Conservation (phyloP, 2,113 vertebrate species). For the Sinosuthora webbiana region DNA sequence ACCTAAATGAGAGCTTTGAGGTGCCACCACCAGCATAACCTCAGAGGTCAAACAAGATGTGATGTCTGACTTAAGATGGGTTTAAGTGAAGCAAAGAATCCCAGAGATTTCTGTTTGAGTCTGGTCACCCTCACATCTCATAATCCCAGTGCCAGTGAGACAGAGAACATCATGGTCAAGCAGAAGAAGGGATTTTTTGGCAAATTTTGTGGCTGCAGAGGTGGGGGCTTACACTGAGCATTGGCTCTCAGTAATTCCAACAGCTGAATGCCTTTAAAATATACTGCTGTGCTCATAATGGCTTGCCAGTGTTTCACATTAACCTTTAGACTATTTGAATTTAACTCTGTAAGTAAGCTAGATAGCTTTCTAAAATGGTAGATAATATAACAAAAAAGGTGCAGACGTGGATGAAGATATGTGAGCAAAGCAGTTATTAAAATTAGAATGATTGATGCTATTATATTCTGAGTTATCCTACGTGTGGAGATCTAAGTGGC, state of each 20-base stretch:
- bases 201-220: not conserved
- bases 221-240: not conserved
- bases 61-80: not conserved
- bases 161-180: not conserved
- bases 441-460: conserved; percentile 24
- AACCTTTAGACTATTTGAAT: conserved; percentile 65
- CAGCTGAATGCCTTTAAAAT: conserved; percentile 39
- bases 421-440: conserved; percentile 60
- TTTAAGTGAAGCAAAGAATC: not conserved
- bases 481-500: not conserved
- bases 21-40: not conserved
- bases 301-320: conserved; percentile 47
- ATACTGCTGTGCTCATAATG: conserved; percentile 40
- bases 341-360: conserved; percentile 61
- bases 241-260: not conserved
- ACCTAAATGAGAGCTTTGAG: not conserved
- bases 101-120: not conserved
- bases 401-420: conserved; percentile 19
- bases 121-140: not conserved
- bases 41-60: not conserved
- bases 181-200: not conserved
- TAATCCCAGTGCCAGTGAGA: not conserved
- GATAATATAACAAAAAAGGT: conserved; percentile 56
- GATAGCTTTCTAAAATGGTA: conserved; percentile 52
- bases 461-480: not conserved